Evolutionary conservation across 2,888 invertebrate genomes (phyloP), one percentile per base, ranked within the genome.

Genomic region (Agrotis puta): DNA sequence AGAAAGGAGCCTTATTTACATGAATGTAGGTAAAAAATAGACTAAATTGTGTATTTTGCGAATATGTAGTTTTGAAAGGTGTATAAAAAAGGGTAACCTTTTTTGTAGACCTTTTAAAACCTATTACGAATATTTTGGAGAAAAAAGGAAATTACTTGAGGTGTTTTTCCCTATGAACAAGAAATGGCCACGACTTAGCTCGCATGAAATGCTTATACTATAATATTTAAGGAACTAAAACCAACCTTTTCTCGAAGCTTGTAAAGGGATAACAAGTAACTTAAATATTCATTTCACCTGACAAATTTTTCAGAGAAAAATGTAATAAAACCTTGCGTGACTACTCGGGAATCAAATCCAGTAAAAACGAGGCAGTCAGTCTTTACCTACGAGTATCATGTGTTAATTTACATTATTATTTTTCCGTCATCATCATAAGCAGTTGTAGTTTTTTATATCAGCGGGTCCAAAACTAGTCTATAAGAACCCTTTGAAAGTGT

Each of bases 1-100:
- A 43, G 72, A 58, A 57, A 71, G 33, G 71, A 20, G 5, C 18
- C 33, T 53, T 70, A 72, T 53, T 27, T 54, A n/a, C 22, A 54
- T 1, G 24, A 16, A 39, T 39, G 39, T 39, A 39, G 39, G 39
- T 39, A 56, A 62, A 74, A 64, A 58, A 24, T 7, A 9, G 22
- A 14, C 20, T 57, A 51, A 66, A 57, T 18, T 50, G 14, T 59
- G 24, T 51, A 57, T 72, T 66, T 57, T 56, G 22, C 33, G 24
- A 75, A 45, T 33, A 33, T 57, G 27, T 11, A 24, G 50, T n/a
- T 3, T n/a, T 48, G 47, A 54, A 71, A 54, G 54, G 48, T 27
- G 24, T 74, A 16, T n/a, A 24, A 20, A 48, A 47, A 57, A 71
- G 9, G n/a, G 50, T 50, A 74, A 56, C 27, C 33, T n/a, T 6